A percentile compares a stretch with the other conserved stretches of the same genome.
These are phyloP conservation scores for Panthera leo DNA, from an alignment of 2,113 vertebrate genomes.

Conservation along the genomic window DNA sequence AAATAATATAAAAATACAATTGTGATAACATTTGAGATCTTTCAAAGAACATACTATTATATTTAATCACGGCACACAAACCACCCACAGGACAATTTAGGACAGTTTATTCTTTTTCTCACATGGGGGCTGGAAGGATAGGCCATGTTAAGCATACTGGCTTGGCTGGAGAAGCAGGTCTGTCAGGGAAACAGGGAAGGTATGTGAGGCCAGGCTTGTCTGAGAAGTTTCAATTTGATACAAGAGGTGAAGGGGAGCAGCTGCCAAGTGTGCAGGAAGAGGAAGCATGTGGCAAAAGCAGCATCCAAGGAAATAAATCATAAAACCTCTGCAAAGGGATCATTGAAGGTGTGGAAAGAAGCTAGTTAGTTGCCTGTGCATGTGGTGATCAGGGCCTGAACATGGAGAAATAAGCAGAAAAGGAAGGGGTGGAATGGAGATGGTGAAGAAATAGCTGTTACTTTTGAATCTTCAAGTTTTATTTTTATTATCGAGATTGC, in stretches of 20 bases:
- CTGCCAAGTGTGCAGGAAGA: background rate
- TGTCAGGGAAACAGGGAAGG: background rate
- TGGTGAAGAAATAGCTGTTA: constrained; percentile 1
- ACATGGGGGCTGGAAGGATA: background rate
- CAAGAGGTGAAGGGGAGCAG: background rate
- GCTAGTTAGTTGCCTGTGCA: background rate
- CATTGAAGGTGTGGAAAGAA: background rate
- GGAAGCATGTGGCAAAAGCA: background rate
- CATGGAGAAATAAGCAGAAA: background rate
- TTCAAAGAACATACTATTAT: background rate
- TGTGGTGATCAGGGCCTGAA: background rate
- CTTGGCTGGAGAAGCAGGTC: background rate
- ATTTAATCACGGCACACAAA: constrained; percentile 2
- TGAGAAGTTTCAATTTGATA: background rate
- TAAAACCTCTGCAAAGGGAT: background rate
- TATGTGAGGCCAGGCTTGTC: background rate
- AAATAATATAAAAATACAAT: constrained; percentile 22
- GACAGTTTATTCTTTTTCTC: background rate
- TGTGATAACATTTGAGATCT: constrained; percentile 32
- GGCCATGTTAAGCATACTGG: background rate
- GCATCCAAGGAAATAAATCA: background rate
- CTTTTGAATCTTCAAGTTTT: background rate
- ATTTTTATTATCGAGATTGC: constrained; percentile 29
- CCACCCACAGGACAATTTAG: background rate
- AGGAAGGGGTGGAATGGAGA: background rate